Base-by-base conservation (phyloP, 2,888 invertebrate species). In the Euplagia quadripunctaria region DNA sequence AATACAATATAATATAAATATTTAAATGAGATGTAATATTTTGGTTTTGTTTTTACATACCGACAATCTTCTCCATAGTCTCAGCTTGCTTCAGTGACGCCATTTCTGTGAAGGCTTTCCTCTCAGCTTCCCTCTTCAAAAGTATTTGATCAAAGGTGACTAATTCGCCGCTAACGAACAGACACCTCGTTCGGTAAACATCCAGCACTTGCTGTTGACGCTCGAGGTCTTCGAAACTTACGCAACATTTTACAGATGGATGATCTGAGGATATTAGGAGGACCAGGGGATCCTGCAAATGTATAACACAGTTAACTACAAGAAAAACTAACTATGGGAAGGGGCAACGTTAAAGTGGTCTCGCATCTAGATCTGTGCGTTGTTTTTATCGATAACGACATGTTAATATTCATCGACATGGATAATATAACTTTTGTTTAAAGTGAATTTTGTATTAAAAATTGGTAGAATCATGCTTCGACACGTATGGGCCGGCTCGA, bases 181-280 rank as follows among this genome's bases (percentile, higher is more conserved):
- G 85, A 68, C 96, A 96, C 64, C 95, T 92, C 0, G 92, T 93
- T n/a, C 96, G 87, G 80, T 96, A 97, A 41, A 96, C 95, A 64
- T 94, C 94, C 17, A 96, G 89, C 9, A 95, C 87, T 74, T 91
- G 91, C 72, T 96, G 94, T 75, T 96, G 96, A 0, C 94, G 94
- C 41, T 93, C 93, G 5, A 97, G 82, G 82, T 96, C 94, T 6
- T 91, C 91, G 75, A 96, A 96, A 70, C 92, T 96, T 6, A 96
- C 87, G 83, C 97, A 97, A 80, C 96, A 96, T 71, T 93, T 93
- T 4, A 97, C 93, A 1, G 94, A 91, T 0, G 97, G 97, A 81
- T 96, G 96, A 78, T 94, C 94, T 0, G 95, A 94, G 3, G 96
- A 93, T 82, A 96, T 96, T 0, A 96, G 87, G 4, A 94, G 86